These are phyloP conservation scores for Pollenia amentaria DNA, from an alignment of 2,888 invertebrate species.

Conservation along the genomic window DNA sequence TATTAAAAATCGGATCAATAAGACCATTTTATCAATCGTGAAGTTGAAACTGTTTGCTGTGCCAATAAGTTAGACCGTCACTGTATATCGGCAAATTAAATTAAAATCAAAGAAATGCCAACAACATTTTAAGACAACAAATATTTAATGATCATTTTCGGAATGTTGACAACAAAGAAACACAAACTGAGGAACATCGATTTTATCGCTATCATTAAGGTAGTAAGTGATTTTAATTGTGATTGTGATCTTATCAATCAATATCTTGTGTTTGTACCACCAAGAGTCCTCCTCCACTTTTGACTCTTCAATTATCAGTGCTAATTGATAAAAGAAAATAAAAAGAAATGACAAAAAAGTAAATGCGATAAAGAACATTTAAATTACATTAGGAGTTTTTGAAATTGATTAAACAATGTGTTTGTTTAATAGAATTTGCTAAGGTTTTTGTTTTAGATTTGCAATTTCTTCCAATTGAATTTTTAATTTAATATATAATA, in stretches of 20 bases:
- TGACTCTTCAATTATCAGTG: no score
- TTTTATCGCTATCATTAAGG: slow-evolving; percentile 45
- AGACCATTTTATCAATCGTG: neutral
- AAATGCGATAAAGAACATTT: slow-evolving; percentile 4
- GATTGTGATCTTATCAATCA: slow-evolving; percentile 53
- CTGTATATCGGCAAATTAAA: neutral
- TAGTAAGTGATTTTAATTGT: slow-evolving; percentile 47
- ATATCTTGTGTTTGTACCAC: slow-evolving; percentile 9
- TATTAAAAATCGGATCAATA: neutral
- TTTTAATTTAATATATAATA: no score
- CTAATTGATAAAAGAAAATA: neutral
- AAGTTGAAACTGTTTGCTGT: no score
- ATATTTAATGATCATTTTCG: slow-evolving; percentile 1
- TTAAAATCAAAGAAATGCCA: slow-evolving; percentile 8
- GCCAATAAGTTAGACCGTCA: no score
- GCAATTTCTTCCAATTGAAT: no score
- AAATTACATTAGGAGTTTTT: slow-evolving; percentile 18
- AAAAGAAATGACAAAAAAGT: neutral
- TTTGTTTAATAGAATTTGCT: neutral
- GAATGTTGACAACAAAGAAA: slow-evolving; percentile 25
- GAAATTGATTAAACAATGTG: slow-evolving; percentile 20
- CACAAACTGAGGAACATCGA: slow-evolving; percentile 16
- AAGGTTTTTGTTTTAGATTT: no score
- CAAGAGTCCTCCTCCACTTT: neutral
- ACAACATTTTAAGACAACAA: neutral